Base-by-base conservation (phyloP, 2,113 vertebrate species). In the Bos indicus region DNA sequence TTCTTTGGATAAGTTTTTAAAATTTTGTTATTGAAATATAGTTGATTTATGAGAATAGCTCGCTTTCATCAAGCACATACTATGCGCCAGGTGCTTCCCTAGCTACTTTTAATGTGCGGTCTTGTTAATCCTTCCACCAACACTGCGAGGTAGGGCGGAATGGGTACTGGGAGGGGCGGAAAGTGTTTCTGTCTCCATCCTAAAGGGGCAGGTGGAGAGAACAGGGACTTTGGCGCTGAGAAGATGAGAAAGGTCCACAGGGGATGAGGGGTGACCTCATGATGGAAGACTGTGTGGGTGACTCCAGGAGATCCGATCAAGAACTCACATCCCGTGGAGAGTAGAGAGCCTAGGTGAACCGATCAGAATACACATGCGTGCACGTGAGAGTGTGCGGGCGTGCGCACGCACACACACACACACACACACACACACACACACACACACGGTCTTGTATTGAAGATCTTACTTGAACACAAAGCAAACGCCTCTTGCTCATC, bases 331-430 rank as follows among this genome's bases (percentile, higher is more conserved):
- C n/a, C 40, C 2, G 3, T 8, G 46, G 30, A 85, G 12, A 36
- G 9, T 2, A 23, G 43, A 54, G 56, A 77, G 10, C 14, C 48
- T 25, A 9, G n/a, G 10, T 7, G 30, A 80, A n/a, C 51, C 14
- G 21, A 54, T 19, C 5, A 40, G 82, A 78, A 51, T 13, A 56
- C 7, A 33, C 52, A 5, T 0, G 1, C 26, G 0, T 10, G 59
- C 1, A 4, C 5, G 0, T 59, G 57, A 11, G 2, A 21, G 19
- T 40, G 40, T 5, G 40, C 40, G 40, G 40, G 40, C 0, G 1
- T 16, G 52, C 16, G 4, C 36, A 36, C 36, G 36, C 40, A 40
- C 40, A 40, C 40, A 40, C 40, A 40, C 40, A 40, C 40, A 40
- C 36, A 36, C 36, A 30, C 43, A 3, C 1, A 3, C 1, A 14